These are phyloP conservation scores for Alcis repandata DNA, from an alignment of 2,888 invertebrate species.

Conservation along the genomic window DNA sequence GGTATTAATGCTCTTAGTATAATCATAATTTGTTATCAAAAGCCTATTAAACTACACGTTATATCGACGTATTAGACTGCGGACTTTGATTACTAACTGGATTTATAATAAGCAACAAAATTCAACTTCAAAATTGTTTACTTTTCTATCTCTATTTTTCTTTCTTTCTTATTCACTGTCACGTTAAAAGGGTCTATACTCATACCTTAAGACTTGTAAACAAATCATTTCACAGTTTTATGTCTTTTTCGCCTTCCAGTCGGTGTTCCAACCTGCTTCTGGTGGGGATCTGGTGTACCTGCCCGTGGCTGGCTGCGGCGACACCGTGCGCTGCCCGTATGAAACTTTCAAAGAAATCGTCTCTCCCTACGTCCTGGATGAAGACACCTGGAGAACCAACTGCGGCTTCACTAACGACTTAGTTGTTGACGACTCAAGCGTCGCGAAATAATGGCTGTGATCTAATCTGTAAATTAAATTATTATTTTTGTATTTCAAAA, in stretches of 20 bases:
- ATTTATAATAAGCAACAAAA: no score
- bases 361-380: conserved; percentile 48
- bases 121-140: no score
- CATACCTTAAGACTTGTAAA: neutral
- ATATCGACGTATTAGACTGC: no score
- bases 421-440: conserved; percentile 48
- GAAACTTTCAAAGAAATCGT: conserved; percentile 54
- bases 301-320: conserved; percentile 55
- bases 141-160: no score
- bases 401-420: conserved; percentile 54
- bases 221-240: neutral
- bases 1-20: no score
- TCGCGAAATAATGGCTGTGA: conserved; percentile 33
- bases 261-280: conserved; percentile 57
- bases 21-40: no score
- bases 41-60: no score
- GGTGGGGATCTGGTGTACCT: conserved; percentile 48
- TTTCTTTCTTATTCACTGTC: no score
- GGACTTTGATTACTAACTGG: no score
- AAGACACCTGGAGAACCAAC: conserved; percentile 52
- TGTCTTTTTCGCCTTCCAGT: conserved; percentile 45
- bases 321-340: conserved; percentile 49
- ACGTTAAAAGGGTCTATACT: neutral
- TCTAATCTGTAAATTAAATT: neutral
- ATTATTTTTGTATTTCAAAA: neutral